Conservation (phyloP, 2,797 vertebrate genomes). For the Megalops cyprinoides region DNA sequence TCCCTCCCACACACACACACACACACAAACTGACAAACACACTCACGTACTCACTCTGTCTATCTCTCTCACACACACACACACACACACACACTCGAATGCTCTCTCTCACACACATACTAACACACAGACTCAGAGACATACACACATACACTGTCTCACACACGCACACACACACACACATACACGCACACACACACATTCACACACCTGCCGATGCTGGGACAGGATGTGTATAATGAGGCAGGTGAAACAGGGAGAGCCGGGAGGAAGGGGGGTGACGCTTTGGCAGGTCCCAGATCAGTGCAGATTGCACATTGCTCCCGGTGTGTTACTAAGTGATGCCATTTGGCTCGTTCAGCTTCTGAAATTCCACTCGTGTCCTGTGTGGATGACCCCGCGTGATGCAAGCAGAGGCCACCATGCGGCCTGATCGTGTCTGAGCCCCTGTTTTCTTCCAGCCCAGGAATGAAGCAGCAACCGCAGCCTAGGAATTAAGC, state of each 20-base stretch:
- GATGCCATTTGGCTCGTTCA: neutral
- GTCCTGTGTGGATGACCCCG: neutral
- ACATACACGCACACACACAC: constrained; percentile 27
- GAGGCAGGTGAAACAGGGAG: neutral
- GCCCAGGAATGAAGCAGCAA: neutral
- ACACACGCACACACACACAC: neutral
- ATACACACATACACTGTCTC: constrained; percentile 15
- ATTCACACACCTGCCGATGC: constrained; percentile 20
- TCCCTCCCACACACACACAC: constrained; percentile 29
- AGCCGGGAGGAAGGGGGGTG: too few species aligned
- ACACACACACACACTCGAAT: neutral
- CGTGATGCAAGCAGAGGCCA: neutral
- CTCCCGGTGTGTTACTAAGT: neutral
- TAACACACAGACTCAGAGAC: neutral
- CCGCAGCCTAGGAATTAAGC: neutral
- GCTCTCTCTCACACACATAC: neutral
- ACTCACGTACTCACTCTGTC: too few species aligned
- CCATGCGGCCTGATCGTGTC: neutral
- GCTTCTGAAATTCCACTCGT: too few species aligned
- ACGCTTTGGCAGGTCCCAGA: constrained; percentile 8
- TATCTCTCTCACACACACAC: too few species aligned
- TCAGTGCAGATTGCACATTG: constrained; percentile 41
- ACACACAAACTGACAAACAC: constrained; percentile 24
- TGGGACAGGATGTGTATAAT: constrained; percentile 1
- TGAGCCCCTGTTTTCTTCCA: neutral